These are phyloP conservation scores for Germaria angustata DNA, from an alignment of 2,888 invertebrate genomes.

Conservation along the genomic window DNA sequence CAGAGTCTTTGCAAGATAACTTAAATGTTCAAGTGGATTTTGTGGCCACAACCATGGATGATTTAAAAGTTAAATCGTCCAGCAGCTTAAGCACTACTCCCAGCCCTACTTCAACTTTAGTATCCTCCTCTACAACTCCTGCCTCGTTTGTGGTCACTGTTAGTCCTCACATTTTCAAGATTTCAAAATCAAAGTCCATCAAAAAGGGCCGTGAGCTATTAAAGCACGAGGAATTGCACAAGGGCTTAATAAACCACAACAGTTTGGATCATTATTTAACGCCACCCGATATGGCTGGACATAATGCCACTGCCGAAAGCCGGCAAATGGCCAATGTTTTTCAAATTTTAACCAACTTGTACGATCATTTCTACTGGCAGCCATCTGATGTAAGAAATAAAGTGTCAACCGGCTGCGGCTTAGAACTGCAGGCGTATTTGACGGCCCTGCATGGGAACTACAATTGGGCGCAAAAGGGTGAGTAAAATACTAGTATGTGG, in stretches of 20 bases:
- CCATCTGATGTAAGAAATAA: slow-evolving; percentile 78
- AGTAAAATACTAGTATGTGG: slow-evolving; percentile 78
- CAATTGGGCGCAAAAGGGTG: slow-evolving; percentile 90
- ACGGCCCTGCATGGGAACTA: slow-evolving; percentile 83
- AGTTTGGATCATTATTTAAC: slow-evolving; percentile 76
- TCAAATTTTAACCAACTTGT: slow-evolving; percentile 77
- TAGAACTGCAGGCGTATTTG: slow-evolving; percentile 82
- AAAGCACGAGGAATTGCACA: slow-evolving; percentile 75
- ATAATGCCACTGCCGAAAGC: slow-evolving; percentile 69
- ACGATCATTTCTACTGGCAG: slow-evolving; percentile 79
- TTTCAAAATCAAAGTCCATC: slow-evolving; percentile 74
- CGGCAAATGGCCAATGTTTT: slow-evolving; percentile 75
- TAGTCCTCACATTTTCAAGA: slow-evolving; percentile 76
- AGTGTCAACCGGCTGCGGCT: slow-evolving; percentile 82
- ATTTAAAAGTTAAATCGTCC: neutral
- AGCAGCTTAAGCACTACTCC: slow-evolving; percentile 42
- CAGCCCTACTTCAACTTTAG: slow-evolving; percentile 26
- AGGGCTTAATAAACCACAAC: slow-evolving; percentile 75
- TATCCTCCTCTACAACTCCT: neutral
- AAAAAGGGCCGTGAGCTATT: slow-evolving; percentile 75
- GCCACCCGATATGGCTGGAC: slow-evolving; percentile 46
- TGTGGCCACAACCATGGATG: slow-evolving; percentile 42
- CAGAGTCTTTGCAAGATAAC: slow-evolving; percentile 60
- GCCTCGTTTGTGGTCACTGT: slow-evolving; percentile 58
- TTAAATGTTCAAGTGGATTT: slow-evolving; percentile 58